phyloP scores from a whole-genome alignment of 2,797 vertebrate species.

The Galagoides demidoff region DNA sequence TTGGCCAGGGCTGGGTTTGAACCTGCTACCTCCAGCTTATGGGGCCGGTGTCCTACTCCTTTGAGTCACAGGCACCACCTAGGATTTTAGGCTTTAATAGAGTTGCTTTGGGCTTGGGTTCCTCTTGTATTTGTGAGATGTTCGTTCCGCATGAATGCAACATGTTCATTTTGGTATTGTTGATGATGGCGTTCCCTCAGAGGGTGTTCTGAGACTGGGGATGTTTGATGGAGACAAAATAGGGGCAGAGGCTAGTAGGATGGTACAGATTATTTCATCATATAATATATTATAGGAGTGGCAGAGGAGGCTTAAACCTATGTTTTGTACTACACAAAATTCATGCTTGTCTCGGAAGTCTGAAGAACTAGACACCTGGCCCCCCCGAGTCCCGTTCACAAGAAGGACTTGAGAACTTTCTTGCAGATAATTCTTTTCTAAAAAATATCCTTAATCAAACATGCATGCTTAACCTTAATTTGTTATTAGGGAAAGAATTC shows the following conservation, averaged over 20 bases:
- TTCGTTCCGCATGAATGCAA: background rate
- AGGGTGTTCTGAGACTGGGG: background rate
- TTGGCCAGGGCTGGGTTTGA: too few relatives aligned
- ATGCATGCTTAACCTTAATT: background rate
- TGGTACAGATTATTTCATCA: background rate
- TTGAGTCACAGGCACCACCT: too few relatives aligned
- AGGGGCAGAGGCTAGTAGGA: background rate
- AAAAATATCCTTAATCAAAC: slow-evolving; percentile 1
- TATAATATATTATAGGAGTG: background rate
- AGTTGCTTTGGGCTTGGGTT: background rate
- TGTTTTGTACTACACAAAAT: background rate
- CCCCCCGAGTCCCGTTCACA: background rate
- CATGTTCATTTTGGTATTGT: background rate
- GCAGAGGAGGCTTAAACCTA: background rate
- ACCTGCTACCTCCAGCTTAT: too few relatives aligned
- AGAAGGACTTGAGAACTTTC: background rate
- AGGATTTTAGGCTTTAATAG: background rate
- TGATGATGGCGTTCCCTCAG: background rate
- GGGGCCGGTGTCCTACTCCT: too few relatives aligned
- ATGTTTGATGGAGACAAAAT: background rate
- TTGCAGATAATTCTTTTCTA: background rate
- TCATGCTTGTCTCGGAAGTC: background rate
- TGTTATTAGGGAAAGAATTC: slow-evolving; percentile 6
- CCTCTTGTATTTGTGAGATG: background rate
- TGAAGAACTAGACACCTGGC: background rate